Evolutionary conservation across 2,797 vertebrate species (phyloP), one percentile per base, ranked within the genome.

Genomic region (Lateolabrax maculatus): DNA sequence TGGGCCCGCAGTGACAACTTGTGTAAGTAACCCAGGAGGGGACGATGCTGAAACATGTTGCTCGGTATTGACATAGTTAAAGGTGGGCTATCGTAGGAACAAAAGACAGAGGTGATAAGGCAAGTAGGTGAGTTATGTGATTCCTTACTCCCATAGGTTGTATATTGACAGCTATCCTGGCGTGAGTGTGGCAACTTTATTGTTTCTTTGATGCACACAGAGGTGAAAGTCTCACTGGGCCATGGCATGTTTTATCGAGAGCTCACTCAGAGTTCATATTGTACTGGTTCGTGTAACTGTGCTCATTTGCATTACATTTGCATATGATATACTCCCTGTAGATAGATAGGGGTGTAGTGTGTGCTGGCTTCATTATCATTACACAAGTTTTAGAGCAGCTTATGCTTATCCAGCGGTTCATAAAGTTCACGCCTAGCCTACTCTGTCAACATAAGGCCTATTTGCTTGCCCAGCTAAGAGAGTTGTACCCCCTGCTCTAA

Each of bases 241-340:
- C 31, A 19, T 23, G 44, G 31, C 27, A 44, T 49, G 52, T 79
- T 77, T 79, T 53, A 81, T 62, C 56, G 15, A 83, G 53, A 8
- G 56, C 53, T 60, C 25, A 55, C 70, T 81, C 52, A 75, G 23
- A 69, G n/a, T n/a, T n/a, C n/a, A n/a, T n/a, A n/a, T 49, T 36
- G 44, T n/a, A 44, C 39, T 39, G 23, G 34, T 64, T 82, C 27
- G 37, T 73, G 60, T 41, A 63, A 70, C 44, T 49, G 60, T 43
- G 16, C n/a, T 64, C 37, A 74, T 88, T 86, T 87, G 70, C 78
- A 85, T 89, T 8, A 8, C 21, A 66, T 86, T 89, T 89, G 77
- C 78, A 81, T 85, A 25, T 53, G 56, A 80, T 67, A 23, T 56
- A 48, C 60, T 75, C 63, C 41, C 53, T 39, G 48, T 55, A 67